phyloP scores from a whole-genome alignment of 2,888 invertebrate species.

The Stenodema calcarata region DNA sequence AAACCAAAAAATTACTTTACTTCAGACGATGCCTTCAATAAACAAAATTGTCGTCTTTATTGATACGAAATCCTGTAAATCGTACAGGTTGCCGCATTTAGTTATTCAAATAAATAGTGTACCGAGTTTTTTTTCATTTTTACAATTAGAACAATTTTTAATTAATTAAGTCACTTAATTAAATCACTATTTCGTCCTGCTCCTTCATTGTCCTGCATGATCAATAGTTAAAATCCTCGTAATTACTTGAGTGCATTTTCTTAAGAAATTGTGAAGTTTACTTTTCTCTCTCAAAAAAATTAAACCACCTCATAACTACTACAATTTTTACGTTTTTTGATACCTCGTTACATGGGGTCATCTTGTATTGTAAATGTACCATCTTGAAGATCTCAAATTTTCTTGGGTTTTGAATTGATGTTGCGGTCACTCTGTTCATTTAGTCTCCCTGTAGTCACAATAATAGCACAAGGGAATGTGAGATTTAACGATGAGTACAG shows the following conservation, averaged over 20 bases:
- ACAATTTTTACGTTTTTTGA: too few relatives aligned
- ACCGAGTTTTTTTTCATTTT: too few relatives aligned
- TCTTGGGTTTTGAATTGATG: background rate
- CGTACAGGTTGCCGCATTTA: background rate
- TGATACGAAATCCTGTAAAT: background rate
- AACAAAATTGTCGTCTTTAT: background rate
- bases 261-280: background rate
- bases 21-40: background rate
- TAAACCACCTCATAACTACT: background rate
- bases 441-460: too few relatives aligned
- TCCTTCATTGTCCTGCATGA: too few relatives aligned
- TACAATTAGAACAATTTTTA: too few relatives aligned
- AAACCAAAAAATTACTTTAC: background rate
- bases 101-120: background rate
- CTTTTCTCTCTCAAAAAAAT: too few relatives aligned
- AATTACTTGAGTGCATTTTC: too few relatives aligned
- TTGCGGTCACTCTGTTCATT: too few relatives aligned
- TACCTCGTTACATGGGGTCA: background rate
- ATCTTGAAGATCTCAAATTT: background rate
- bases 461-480: background rate
- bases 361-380: background rate
- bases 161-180: too few relatives aligned
- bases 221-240: too few relatives aligned
- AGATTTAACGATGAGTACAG: background rate
- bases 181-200: too few relatives aligned